phyloP scores from a whole-genome alignment of 2,113 vertebrate genomes.

The Sylvicapra grimmia region DNA sequence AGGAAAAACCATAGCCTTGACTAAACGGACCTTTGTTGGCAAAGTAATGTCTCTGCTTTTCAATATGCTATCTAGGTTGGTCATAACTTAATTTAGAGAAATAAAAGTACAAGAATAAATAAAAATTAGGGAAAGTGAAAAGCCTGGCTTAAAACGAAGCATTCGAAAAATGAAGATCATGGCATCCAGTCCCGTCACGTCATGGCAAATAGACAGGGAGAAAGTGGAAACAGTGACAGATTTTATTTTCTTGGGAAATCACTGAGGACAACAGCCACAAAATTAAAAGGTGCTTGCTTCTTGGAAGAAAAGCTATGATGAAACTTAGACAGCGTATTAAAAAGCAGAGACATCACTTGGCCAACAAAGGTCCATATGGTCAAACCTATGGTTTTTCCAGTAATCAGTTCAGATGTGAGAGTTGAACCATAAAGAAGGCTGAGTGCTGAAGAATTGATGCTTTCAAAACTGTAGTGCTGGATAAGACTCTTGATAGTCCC shows the following conservation, averaged over 20 bases:
- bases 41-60: too few species aligned
- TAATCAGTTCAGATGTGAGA: background rate
- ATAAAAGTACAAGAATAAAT: background rate
- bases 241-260: background rate
- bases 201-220: background rate
- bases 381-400: background rate
- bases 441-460: background rate
- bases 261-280: background rate
- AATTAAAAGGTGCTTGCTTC: background rate
- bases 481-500: background rate
- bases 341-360: background rate
- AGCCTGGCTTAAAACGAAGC: background rate
- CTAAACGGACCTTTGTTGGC: too few species aligned
- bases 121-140: background rate
- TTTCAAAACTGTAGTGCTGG: background rate
- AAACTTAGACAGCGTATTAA: background rate
- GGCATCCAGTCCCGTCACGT: background rate
- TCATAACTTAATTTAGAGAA: background rate
- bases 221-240: background rate
- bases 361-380: background rate
- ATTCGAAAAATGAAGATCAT: background rate
- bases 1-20: too few species aligned
- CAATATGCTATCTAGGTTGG: too few species aligned
- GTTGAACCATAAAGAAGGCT: background rate
- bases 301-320: background rate